phyloP scores from a whole-genome alignment of 1,140 invertebrate genomes.

The Ips nitidus region DNA sequence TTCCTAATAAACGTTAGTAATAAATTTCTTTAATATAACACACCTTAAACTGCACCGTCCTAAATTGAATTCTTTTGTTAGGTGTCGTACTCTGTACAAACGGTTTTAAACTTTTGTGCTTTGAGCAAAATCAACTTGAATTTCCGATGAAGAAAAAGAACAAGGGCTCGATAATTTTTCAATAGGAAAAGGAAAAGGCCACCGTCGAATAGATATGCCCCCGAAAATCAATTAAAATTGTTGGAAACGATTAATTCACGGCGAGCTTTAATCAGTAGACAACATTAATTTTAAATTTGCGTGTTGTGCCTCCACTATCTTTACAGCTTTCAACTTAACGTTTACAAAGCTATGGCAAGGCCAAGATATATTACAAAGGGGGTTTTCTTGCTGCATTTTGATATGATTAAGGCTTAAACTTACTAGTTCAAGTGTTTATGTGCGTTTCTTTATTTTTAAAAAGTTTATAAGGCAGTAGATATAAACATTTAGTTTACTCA shows the following conservation, averaged over 20 bases:
- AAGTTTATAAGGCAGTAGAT: no score
- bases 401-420: constrained; percentile 14
- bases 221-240: constrained; percentile 34
- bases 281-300: constrained; percentile 36
- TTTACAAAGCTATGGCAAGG: constrained; percentile 23
- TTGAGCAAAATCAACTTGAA: constrained; percentile 1
- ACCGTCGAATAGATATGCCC: constrained; percentile 21
- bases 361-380: constrained; percentile 22
- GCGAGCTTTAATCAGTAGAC: constrained; percentile 32
- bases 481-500: no score
- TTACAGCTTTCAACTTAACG: constrained; percentile 20
- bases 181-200: constrained; percentile 15
- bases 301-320: constrained; percentile 30
- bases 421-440: constrained; percentile 1
- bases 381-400: constrained; percentile 14
- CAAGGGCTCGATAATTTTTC: constrained; percentile 2
- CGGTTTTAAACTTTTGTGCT: no score
- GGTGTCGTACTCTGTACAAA: no score
- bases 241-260: constrained; percentile 32
- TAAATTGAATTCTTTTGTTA: no score
- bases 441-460: background rate
- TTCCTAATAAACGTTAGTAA: no score
- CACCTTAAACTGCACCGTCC: no score
- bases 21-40: no score
- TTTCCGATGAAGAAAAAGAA: constrained; percentile 1